Evolutionary conservation across 2,113 vertebrate species (phyloP).

Genomic region (Seriola dumerili): DNA sequence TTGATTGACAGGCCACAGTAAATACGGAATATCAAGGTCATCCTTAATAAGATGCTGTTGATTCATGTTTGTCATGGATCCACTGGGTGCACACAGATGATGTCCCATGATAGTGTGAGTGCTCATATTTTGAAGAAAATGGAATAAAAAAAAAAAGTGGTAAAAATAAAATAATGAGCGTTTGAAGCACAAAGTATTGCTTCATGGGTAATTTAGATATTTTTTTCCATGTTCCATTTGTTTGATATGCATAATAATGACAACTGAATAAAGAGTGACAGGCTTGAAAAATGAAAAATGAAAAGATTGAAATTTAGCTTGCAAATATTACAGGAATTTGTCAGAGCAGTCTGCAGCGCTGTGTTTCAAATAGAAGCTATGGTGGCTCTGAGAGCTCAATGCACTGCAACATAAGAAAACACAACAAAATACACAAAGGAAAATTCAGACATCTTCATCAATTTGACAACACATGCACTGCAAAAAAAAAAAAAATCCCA

Average conservation of each 20-base stretch:
- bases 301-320: conserved; percentile 13
- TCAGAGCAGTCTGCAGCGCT: not conserved
- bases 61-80: conserved; percentile 73
- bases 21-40: conserved; percentile 65
- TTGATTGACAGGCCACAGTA: conserved; percentile 70
- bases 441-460: no score
- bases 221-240: conserved; percentile 55
- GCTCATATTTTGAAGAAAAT: conserved; percentile 62
- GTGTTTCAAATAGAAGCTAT: not conserved
- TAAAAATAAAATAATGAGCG: conserved; percentile 72
- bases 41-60: conserved; percentile 73
- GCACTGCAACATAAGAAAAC: no score
- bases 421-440: no score
- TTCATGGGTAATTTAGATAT: conserved; percentile 59
- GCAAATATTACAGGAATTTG: conserved; percentile 15
- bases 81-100: conserved; percentile 60
- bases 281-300: not conserved
- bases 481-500: not conserved
- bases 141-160: conserved; percentile 47
- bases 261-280: conserved; percentile 34
- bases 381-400: no score
- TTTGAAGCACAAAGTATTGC: conserved; percentile 37
- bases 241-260: conserved; percentile 71
- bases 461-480: no score
- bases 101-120: conserved; percentile 55